phyloP scores from a whole-genome alignment of 2,113 vertebrate species.

The Actinemys pallida region DNA sequence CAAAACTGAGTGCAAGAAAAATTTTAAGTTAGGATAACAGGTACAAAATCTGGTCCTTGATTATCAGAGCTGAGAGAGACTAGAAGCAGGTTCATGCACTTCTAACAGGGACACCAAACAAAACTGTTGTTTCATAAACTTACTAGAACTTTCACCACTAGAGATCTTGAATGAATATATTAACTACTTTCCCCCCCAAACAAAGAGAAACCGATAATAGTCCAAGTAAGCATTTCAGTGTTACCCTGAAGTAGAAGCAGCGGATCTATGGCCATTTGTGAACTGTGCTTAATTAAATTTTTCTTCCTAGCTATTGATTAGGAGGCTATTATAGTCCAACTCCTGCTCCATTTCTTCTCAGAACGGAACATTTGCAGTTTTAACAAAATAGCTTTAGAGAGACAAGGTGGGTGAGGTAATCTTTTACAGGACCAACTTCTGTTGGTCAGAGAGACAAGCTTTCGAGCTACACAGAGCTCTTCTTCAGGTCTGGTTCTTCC shows the following conservation, averaged over 20 bases:
- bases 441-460: no score
- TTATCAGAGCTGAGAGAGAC: not conserved
- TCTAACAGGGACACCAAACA: not conserved
- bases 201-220: not conserved
- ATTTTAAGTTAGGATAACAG: not conserved
- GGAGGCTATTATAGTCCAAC: not conserved
- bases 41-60: not conserved
- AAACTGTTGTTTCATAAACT: not conserved
- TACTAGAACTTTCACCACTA: not conserved
- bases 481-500: no score
- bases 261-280: not conserved
- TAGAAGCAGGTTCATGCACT: not conserved
- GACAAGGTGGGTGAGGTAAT: no score
- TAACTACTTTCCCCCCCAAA: not conserved
- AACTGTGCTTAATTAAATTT: accelerated
- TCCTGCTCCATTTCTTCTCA: not conserved
- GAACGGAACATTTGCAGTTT: not conserved
- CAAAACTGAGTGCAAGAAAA: not conserved
- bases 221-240: not conserved
- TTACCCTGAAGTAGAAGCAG: not conserved
- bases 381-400: not conserved
- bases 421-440: no score
- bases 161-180: not conserved
- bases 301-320: not conserved
- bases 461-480: no score